These are phyloP conservation scores for Calcarius lapponicus DNA, from an alignment of 2,797 vertebrate genomes.

Conservation along the genomic window DNA sequence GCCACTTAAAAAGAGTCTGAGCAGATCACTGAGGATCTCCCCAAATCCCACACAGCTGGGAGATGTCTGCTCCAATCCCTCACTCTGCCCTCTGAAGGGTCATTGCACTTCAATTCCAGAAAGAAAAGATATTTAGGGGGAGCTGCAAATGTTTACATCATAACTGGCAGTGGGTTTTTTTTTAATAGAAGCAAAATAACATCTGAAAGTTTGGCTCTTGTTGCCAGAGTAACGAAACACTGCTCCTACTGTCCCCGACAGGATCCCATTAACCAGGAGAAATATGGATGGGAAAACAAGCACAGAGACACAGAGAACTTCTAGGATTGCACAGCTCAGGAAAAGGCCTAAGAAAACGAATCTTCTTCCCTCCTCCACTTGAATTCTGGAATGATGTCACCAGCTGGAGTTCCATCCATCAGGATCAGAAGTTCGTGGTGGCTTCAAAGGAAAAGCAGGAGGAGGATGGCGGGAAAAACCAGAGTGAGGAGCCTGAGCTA, in stretches of 20 bases:
- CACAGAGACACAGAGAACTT: neutral
- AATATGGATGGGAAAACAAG: neutral
- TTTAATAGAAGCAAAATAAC: conserved; percentile 39
- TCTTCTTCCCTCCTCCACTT: neutral
- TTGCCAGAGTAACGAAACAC: conserved; percentile 69
- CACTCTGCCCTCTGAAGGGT: neutral
- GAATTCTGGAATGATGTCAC: neutral
- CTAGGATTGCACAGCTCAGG: neutral
- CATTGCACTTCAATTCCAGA: neutral
- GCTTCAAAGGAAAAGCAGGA: neutral
- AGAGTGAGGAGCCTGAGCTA: neutral
- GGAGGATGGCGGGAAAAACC: neutral
- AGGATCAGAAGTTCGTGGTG: neutral
- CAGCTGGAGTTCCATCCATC: neutral
- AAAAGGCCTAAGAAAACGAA: neutral
- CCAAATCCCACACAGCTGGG: conserved; percentile 14
- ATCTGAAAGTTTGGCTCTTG: conserved; percentile 58
- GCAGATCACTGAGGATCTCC: neutral
- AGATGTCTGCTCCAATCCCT: neutral
- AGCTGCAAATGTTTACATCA: conserved; percentile 60
- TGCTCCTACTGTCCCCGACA: conserved; percentile 30
- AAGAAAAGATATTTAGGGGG: neutral
- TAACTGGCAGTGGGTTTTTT: conserved; percentile 37
- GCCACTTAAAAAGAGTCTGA: neutral
- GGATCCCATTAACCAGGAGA: neutral